A percentile compares a stretch with the other conserved stretches of the same genome.
Evolutionary conservation across 2,797 vertebrate species (phyloP).

Genomic region (Loris lydekkerianus): DNA sequence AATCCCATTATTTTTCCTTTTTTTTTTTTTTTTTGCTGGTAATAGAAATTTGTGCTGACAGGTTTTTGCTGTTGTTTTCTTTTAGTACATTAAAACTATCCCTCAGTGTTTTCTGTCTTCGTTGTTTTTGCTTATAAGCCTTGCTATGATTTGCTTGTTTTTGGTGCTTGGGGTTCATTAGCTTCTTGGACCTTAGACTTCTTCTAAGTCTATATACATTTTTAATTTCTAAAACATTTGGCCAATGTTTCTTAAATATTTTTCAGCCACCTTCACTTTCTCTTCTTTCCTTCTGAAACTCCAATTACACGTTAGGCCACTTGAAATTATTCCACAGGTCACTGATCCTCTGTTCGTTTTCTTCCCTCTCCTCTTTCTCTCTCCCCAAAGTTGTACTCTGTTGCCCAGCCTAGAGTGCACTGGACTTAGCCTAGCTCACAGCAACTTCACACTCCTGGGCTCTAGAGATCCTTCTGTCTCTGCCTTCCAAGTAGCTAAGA

Average conservation of each 20-base stretch:
- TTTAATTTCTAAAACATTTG: not conserved
- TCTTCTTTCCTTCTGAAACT: not conserved
- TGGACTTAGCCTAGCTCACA: too few species aligned
- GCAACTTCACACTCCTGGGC: too few species aligned
- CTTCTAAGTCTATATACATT: not conserved
- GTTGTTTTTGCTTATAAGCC: not conserved
- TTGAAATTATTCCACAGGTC: not conserved
- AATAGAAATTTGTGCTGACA: conserved; percentile 34
- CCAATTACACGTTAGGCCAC: not conserved
- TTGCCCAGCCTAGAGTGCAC: too few species aligned
- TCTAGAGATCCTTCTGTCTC: too few species aligned
- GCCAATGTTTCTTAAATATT: not conserved
- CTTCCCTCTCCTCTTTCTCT: not conserved
- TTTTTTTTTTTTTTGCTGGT: not conserved
- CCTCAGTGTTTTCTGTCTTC: not conserved
- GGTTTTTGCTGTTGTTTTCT: not conserved
- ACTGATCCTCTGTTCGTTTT: conserved; percentile 44
- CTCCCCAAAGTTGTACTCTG: too few species aligned
- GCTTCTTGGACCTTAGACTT: not conserved
- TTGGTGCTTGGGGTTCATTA: not conserved
- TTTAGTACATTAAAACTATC: conserved; percentile 1
- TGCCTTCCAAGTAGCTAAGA: too few species aligned
- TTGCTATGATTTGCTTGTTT: conserved; percentile 22
- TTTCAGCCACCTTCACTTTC: not conserved
- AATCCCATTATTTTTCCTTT: not conserved